phyloP scores from a whole-genome alignment of 2,888 invertebrate genomes.

The Ernsta delagoae region DNA sequence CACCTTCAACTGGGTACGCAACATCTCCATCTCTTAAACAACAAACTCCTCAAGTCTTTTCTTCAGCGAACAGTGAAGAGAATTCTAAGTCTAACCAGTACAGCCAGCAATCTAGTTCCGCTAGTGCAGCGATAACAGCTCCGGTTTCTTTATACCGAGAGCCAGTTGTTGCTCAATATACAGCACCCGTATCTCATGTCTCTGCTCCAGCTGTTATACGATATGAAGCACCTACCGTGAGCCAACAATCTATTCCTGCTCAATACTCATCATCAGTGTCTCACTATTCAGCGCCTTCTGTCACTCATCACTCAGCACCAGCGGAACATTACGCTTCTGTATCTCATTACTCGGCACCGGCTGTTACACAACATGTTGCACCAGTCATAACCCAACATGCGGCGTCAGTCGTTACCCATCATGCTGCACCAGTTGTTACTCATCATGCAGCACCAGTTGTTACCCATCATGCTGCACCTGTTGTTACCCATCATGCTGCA shows the following conservation, averaged over 20 bases:
- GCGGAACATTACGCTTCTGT: slow-evolving; percentile 40
- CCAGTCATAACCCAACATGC: slow-evolving; percentile 36
- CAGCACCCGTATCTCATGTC: slow-evolving; percentile 29
- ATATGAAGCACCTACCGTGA: slow-evolving; percentile 59
- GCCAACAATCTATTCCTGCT: slow-evolving; percentile 41
- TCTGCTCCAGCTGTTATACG: slow-evolving; percentile 46
- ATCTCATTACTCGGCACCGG: slow-evolving; percentile 51
- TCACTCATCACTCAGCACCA: slow-evolving; percentile 10
- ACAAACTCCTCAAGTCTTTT: slow-evolving; percentile 47
- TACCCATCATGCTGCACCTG: slow-evolving; percentile 36
- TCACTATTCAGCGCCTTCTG: slow-evolving; percentile 46
- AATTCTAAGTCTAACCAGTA: slow-evolving; percentile 50
- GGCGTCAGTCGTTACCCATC: slow-evolving; percentile 35
- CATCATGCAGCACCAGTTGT: slow-evolving; percentile 36
- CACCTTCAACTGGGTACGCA: slow-evolving; percentile 67
- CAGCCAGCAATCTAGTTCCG: slow-evolving; percentile 49
- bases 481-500: slow-evolving; percentile 43
- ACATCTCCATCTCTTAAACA: slow-evolving; percentile 62
- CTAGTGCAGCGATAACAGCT: slow-evolving; percentile 38
- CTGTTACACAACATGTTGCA: slow-evolving; percentile 30
- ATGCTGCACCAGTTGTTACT: slow-evolving; percentile 33
- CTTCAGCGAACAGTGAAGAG: slow-evolving; percentile 36
- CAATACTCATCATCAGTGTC: slow-evolving; percentile 49
- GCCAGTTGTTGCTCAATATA: slow-evolving; percentile 43
- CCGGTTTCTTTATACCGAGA: slow-evolving; percentile 42